Evolutionary conservation across 2,797 vertebrate genomes (phyloP), one percentile per base, ranked within the genome.

Genomic region (Scolopax bukidnonensis): DNA sequence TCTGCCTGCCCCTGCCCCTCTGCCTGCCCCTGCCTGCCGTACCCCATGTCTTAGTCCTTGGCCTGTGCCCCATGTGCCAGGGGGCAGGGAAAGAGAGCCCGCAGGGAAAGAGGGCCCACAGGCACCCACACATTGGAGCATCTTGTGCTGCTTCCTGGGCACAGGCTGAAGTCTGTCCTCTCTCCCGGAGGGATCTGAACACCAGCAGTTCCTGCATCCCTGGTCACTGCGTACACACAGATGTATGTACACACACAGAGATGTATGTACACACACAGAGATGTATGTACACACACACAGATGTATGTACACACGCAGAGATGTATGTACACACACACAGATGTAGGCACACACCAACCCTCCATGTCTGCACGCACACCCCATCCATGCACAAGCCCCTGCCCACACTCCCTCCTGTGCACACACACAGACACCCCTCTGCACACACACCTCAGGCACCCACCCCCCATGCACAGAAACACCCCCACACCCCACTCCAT

Each of bases 341-440:
- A n/a, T 10, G 54, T 10, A 33, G 24, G n/a, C 25, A 25, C 1
- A 4, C 2, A 9, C 21, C 23, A 32, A 8, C 7, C 3, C 10
- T 8, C 10, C 8, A 11, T 5, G 9, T n/a, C 45, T 45, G 43
- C 38, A 59, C 24, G 23, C 8, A 7, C 28, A 23, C 45, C 20
- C 27, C 24, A 17, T 27, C 48, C 43, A 3, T 2, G 16, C 8
- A 59, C 61, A 57, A n/a, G 10, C 43, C 43, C 43, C 48, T 9
- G 14, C 33, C 20, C 71, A 27, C 36, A 19, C 84, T 4, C 40
- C 15, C 7, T 40, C 8, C 40, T 8, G 5, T 40, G 48, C 32
- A 28, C 33, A 23, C 48, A 8, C 6, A 7, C 25, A 7, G 11
- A 28, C 43, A 48, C 14, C 12, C 36, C 45, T 17, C 16, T 5